These are phyloP conservation scores for Hyperoodon ampullatus DNA, from an alignment of 2,113 vertebrate genomes.

Conservation along the genomic window DNA sequence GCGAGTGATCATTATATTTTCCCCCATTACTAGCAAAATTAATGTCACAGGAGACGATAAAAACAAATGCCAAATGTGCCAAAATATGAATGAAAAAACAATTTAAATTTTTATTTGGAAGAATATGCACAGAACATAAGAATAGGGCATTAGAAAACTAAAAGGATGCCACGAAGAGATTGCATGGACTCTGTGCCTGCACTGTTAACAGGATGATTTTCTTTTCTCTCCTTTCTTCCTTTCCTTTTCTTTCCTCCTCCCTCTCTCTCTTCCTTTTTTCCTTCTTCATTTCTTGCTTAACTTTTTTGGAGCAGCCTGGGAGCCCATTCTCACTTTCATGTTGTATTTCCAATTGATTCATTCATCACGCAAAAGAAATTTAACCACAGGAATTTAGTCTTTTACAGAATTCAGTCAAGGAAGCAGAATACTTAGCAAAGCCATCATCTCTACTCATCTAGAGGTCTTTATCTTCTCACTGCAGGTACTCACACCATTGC, in stretches of 20 bases:
- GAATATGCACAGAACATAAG: rapidly evolving
- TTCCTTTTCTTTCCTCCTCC: neutral
- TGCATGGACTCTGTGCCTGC: slow-evolving; percentile 68
- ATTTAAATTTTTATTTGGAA: neutral
- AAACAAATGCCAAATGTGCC: neutral
- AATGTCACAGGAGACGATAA: neutral
- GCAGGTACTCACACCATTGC: slow-evolving; percentile 68
- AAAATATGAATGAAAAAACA: neutral
- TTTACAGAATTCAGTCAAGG: slow-evolving; percentile 77
- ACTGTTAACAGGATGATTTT: slow-evolving; percentile 82
- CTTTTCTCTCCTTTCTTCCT: neutral
- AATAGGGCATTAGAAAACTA: neutral
- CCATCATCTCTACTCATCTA: slow-evolving; percentile 61
- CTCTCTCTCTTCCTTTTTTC: rapidly evolving
- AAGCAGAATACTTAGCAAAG: slow-evolving; percentile 72
- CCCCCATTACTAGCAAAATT: neutral
- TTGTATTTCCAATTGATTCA: slow-evolving; percentile 83
- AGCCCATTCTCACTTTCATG: slow-evolving; percentile 83
- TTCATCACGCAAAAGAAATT: slow-evolving; percentile 78
- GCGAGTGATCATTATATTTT: neutral
- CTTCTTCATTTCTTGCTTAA: rapidly evolving
- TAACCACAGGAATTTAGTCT: slow-evolving; percentile 66
- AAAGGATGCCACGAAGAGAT: neutral
- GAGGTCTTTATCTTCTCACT: slow-evolving; percentile 74
- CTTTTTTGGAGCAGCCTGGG: slow-evolving; percentile 54